Evolutionary conservation across 1,140 invertebrate genomes (phyloP), one percentile per base, ranked within the genome.

Genomic region (Argopecten irradians): DNA sequence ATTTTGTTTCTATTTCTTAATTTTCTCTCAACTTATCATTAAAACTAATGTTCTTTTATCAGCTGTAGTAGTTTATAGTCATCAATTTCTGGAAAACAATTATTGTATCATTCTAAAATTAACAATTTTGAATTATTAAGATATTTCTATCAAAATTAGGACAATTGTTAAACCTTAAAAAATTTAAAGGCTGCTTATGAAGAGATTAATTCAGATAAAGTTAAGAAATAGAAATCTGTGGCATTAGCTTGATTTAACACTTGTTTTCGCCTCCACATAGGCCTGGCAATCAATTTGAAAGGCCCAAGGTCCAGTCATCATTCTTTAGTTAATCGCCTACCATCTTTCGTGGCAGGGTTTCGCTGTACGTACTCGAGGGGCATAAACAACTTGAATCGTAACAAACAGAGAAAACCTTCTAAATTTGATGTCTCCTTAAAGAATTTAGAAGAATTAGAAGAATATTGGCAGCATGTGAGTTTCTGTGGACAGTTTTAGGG

Each of bases 1-100:
- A 46, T 46, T 46, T 46, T n/a, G n/a, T 71, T 71, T 71, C 55
- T 71, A 71, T 71, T 71, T 71, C 55, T 71, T 71, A 71, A 71
- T n/a, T 71, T 71, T 71, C 43, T 46, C 1, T 46, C 16, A 3
- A 3, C 22, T 55, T 22, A 55, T 55, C 3, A 55, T 55, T 55
- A 3, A 55, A 19, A n/a, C n/a, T n/a, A n/a, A n/a, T n/a, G n/a
- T n/a, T n/a, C n/a, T n/a, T n/a, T n/a, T n/a, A n/a, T n/a, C n/a
- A n/a, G n/a, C n/a, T n/a, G n/a, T n/a, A n/a, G n/a, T n/a, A n/a
- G n/a, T n/a, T n/a, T n/a, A n/a, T n/a, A n/a, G n/a, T n/a, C n/a
- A n/a, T n/a, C n/a, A n/a, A n/a, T n/a, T n/a, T n/a, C n/a, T n/a
- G n/a, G n/a, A n/a, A n/a, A n/a, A n/a, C n/a, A n/a, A n/a, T n/a